Percentiles rank a stretch among this genome's conserved stretches.
Evolutionary conservation across 2,797 vertebrate genomes (phyloP).

Genomic region (Enteromius mattozi): DNA sequence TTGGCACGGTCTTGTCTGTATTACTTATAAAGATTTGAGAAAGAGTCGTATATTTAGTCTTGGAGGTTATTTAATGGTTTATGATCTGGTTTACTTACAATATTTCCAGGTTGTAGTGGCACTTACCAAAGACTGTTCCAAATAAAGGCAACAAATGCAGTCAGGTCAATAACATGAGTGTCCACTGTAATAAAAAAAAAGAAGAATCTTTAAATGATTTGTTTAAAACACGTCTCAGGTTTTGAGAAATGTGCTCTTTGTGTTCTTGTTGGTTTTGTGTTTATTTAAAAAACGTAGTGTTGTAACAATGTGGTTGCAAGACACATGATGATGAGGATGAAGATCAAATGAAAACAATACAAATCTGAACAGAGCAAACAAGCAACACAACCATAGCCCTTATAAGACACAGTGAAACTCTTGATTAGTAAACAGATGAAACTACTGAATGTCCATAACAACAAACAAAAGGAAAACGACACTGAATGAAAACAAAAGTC

Average conservation of each 20-base stretch:
- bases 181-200: background rate
- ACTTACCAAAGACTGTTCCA: background rate
- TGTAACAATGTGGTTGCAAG: background rate
- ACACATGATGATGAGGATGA: background rate
- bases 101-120: background rate
- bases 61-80: background rate
- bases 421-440: background rate
- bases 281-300: background rate
- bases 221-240: background rate
- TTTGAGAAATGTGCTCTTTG: background rate
- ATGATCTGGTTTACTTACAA: background rate
- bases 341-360: background rate
- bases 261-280: background rate
- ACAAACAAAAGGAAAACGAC: background rate
- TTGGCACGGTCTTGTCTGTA: background rate
- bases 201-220: background rate
- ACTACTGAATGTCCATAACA: background rate
- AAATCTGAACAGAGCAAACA: background rate
- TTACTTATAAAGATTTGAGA: slow-evolving; percentile 11
- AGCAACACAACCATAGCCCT: background rate
- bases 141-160: background rate
- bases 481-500: background rate
- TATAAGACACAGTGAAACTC: background rate
- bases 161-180: background rate
- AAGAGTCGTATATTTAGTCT: background rate